Evolutionary conservation across 2,113 vertebrate genomes (phyloP).

Genomic region (Tauraco erythrolophus): DNA sequence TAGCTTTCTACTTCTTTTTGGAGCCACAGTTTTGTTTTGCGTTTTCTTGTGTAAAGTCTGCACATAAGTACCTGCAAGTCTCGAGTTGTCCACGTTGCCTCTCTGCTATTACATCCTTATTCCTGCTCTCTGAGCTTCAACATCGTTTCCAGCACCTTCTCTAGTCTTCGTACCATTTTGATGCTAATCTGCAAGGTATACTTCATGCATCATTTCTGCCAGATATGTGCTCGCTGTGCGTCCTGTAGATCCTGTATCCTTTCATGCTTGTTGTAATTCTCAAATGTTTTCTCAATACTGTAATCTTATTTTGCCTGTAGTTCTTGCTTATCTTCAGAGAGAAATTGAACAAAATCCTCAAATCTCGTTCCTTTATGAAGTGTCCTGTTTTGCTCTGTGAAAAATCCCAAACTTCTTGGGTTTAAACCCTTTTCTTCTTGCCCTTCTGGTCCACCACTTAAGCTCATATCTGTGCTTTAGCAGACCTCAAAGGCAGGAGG

Average conservation of each 20-base stretch:
- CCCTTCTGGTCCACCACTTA: background rate
- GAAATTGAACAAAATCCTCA: background rate
- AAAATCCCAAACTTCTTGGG: background rate
- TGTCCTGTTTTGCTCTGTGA: background rate
- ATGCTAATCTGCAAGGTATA: background rate
- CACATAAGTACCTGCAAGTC: background rate
- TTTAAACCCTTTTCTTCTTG: background rate
- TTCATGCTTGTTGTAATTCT: background rate
- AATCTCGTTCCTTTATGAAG: background rate
- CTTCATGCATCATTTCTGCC: background rate
- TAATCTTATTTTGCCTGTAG: background rate
- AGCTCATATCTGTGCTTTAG: background rate
- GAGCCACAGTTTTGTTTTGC: background rate
- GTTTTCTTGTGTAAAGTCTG: background rate
- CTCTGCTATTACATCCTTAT: background rate
- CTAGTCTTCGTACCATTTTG: background rate
- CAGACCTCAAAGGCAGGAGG: background rate
- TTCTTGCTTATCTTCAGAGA: background rate
- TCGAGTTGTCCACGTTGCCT: fast-evolving
- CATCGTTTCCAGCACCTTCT: background rate
- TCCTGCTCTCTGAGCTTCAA: background rate
- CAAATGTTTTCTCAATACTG: background rate
- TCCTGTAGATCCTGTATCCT: background rate
- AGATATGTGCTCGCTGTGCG: background rate
- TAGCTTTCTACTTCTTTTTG: background rate